Conservation (phyloP, 2,888 invertebrate species). For the Crocallis elinguaria region DNA sequence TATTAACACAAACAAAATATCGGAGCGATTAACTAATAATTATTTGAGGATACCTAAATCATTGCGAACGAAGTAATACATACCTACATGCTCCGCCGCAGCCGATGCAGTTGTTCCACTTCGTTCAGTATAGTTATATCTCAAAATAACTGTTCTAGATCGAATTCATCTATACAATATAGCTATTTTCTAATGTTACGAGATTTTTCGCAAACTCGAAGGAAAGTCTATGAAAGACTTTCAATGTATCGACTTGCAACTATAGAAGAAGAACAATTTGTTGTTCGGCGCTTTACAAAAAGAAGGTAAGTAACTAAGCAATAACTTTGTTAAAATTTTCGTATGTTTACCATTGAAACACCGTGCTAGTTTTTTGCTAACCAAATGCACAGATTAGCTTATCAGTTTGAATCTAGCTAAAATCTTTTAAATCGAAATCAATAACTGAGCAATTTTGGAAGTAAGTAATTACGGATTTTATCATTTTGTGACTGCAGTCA, state of each 20-base stretch:
- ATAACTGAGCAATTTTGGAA: too few species aligned
- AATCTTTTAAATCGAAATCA: too few species aligned
- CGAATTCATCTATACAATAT: not conserved
- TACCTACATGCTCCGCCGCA: not conserved
- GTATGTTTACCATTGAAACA: too few species aligned
- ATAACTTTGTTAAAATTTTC: not conserved
- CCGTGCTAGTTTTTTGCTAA: too few species aligned
- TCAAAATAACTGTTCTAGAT: conserved; percentile 11
- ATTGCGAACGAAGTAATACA: conserved; percentile 2
- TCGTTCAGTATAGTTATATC: conserved; percentile 14
- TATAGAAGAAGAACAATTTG: conserved; percentile 11
- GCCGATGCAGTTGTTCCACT: conserved; percentile 4
- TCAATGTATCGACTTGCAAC: conserved; percentile 17
- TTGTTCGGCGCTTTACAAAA: conserved; percentile 9
- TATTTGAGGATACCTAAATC: conserved; percentile 14
- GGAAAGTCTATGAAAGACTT: not conserved
- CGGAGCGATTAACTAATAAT: conserved; percentile 5
- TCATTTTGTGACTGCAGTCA: not conserved
- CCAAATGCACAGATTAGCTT: too few species aligned
- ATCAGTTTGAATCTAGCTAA: too few species aligned
- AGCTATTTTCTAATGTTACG: not conserved
- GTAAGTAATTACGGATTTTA: not conserved
- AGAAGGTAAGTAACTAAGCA: not conserved
- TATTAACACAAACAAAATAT: conserved; percentile 6
- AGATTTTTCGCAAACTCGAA: not conserved